These are phyloP conservation scores for Drosophila pseudotakahashii DNA, from an alignment of 2,888 invertebrate species.

Conservation along the genomic window DNA sequence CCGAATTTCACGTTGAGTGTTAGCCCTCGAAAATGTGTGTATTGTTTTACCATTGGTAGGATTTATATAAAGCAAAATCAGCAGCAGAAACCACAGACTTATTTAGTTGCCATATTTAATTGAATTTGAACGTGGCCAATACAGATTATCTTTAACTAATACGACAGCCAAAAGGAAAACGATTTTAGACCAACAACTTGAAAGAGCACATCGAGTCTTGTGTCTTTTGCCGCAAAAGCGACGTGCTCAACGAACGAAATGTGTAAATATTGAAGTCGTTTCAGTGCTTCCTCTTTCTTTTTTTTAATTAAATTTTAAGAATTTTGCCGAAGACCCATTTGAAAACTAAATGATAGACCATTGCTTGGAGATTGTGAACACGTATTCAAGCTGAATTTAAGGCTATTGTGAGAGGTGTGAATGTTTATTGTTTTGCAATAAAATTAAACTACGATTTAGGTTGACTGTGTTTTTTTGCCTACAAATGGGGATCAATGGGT, in stretches of 20 bases:
- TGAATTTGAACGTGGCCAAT: background rate
- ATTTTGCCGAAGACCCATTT: slow-evolving; percentile 1
- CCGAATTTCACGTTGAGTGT: slow-evolving; percentile 49
- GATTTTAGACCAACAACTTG: slow-evolving; percentile 2
- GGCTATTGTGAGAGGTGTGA: slow-evolving; percentile 43
- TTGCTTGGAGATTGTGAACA: slow-evolving; percentile 31
- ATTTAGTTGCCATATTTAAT: slow-evolving; percentile 8
- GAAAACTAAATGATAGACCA: slow-evolving; percentile 18
- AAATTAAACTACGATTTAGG: slow-evolving; percentile 45
- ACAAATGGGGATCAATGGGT: background rate
- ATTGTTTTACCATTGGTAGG: slow-evolving; percentile 26
- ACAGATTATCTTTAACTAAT: slow-evolving; percentile 8
- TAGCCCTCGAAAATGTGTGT: slow-evolving; percentile 14
- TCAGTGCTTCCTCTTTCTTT: slow-evolving; percentile 1
- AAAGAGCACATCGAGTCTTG: slow-evolving; percentile 11
- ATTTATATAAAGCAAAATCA: background rate
- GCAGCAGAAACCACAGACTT: slow-evolving; percentile 17
- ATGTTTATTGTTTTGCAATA: slow-evolving; percentile 71
- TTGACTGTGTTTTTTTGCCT: background rate
- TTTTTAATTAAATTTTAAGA: slow-evolving; percentile 26
- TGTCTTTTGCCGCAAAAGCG: slow-evolving; percentile 5
- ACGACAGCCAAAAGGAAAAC: slow-evolving; percentile 19
- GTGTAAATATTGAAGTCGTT: slow-evolving; percentile 33
- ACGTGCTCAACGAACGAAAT: slow-evolving; percentile 28
- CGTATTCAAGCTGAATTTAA: slow-evolving; percentile 58